Evolutionary conservation across 1,140 invertebrate genomes (phyloP).

Genomic region (Papilio polytes): DNA sequence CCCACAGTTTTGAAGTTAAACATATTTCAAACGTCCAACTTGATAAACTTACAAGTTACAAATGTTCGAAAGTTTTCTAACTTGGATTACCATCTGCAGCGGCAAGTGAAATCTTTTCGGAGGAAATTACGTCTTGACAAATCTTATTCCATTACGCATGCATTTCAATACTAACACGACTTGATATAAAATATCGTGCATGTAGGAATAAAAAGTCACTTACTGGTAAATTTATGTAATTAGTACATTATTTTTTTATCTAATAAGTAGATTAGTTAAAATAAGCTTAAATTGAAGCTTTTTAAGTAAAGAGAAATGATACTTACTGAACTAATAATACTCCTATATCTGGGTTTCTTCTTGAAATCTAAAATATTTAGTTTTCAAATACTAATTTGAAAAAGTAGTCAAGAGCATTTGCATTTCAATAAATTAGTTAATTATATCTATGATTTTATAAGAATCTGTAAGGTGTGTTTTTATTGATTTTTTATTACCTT

Average conservation of each 20-base stretch:
- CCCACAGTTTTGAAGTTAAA: background rate
- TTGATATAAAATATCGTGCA: background rate
- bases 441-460: no score
- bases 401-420: no score
- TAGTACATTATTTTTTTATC: no score
- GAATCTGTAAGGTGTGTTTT: no score
- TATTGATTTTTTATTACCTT: background rate
- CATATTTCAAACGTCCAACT: slow-evolving; percentile 19
- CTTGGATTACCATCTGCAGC: slow-evolving; percentile 26
- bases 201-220: no score
- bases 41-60: slow-evolving; percentile 17
- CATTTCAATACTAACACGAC: background rate
- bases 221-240: no score
- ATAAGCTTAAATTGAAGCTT: background rate
- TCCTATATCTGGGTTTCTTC: background rate
- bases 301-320: background rate
- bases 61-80: slow-evolving; percentile 27
- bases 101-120: slow-evolving; percentile 15
- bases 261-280: no score
- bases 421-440: no score
- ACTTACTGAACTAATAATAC: slow-evolving; percentile 51
- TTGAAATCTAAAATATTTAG: background rate
- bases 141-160: slow-evolving; percentile 8
- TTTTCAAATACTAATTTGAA: background rate
- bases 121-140: slow-evolving; percentile 1